These are phyloP conservation scores for Orbicella faveolata DNA, from an alignment of 64 coral and sea anemone species.

Conservation along the genomic window DNA sequence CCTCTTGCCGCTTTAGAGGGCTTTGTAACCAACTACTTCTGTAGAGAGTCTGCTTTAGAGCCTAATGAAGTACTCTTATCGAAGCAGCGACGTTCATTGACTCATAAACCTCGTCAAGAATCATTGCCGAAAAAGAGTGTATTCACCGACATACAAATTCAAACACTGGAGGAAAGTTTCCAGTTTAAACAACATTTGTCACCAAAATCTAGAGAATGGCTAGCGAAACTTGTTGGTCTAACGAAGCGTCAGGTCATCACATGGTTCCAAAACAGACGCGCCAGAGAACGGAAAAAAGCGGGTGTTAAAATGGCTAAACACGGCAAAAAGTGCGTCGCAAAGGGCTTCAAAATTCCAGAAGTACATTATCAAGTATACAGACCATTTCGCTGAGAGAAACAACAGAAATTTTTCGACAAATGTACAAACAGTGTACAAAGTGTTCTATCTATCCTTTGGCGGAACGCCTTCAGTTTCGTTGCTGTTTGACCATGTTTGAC, in stretches of 20 bases:
- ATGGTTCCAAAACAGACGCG: constrained; percentile 32
- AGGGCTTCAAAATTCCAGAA: background rate
- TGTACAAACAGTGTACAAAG: too few relatives aligned
- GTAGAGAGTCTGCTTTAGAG: background rate
- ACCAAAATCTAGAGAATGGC: constrained; percentile 12
- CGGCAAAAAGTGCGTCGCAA: background rate
- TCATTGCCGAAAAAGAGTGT: background rate
- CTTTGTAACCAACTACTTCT: constrained; percentile 30
- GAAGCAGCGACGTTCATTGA: background rate
- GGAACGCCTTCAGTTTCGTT: background rate
- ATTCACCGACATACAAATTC: constrained; percentile 4
- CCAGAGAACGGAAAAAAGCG: constrained; percentile 8
- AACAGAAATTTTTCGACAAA: too few relatives aligned
- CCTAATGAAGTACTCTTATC: background rate
- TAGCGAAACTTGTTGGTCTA: constrained; percentile 5
- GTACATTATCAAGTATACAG: background rate
- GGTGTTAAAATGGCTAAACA: constrained; percentile 11
- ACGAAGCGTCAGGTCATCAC: constrained; percentile 23
- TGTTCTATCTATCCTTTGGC: too few relatives aligned
- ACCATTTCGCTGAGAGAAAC: background rate
- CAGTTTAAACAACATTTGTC: constrained; percentile 30
- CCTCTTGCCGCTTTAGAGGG: background rate
- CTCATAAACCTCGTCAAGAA: background rate
- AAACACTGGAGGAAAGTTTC: constrained; percentile 15
- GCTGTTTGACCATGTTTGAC: background rate